phyloP scores from a whole-genome alignment of 2,113 vertebrate genomes.

The Oncorhynchus keta region DNA sequence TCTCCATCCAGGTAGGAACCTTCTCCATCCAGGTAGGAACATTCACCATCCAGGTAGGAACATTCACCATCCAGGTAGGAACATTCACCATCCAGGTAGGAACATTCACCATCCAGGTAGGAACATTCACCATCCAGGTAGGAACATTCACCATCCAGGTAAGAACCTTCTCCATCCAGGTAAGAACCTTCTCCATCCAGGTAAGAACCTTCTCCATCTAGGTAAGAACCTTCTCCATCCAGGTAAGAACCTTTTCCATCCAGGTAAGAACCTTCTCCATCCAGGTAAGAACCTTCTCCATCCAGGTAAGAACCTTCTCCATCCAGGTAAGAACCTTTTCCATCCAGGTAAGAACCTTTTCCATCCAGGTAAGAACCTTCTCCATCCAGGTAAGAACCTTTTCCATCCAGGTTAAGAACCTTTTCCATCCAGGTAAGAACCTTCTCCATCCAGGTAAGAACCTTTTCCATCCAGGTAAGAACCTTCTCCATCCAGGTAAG shows the following conservation, averaged over 20 bases:
- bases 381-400: too few species aligned
- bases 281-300: too few species aligned
- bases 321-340: conserved; percentile 41
- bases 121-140: not conserved
- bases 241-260: too few species aligned
- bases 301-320: conserved; percentile 80
- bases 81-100: conserved; percentile 77
- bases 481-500: conserved; percentile 76
- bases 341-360: too few species aligned
- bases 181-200: too few species aligned
- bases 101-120: conserved; percentile 92
- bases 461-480: conserved; percentile 60
- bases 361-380: too few species aligned
- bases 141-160: too few species aligned
- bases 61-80: conserved; percentile 63
- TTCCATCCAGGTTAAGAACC: conserved; percentile 30
- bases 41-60: too few species aligned
- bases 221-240: too few species aligned
- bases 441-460: conserved; percentile 70
- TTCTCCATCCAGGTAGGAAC: conserved; percentile 87
- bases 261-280: conserved; percentile 52
- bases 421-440: conserved; percentile 70
- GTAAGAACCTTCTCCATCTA: too few species aligned
- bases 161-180: conserved; percentile 83
- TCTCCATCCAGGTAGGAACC: too few species aligned